A percentile compares a stretch with the other conserved stretches of the same genome.
Conservation (phyloP, 92 coral and sea anemone genomes). For the Epizoanthus scotinus region DNA sequence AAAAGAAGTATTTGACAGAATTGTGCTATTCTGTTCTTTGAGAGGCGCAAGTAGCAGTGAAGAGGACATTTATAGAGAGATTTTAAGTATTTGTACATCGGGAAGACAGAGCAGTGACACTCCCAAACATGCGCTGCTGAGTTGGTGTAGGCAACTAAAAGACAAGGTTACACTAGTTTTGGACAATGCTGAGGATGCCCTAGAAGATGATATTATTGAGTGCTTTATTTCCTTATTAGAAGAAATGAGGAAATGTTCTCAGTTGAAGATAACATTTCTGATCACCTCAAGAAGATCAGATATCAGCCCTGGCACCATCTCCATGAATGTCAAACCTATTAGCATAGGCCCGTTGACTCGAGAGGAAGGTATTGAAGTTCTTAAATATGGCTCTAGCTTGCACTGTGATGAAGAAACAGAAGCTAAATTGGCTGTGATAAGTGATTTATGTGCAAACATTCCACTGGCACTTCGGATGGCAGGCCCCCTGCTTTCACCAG, state of each 20-base stretch:
- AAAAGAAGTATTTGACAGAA: neutral
- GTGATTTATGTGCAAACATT: conserved; percentile 3
- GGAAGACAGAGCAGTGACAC: conserved; percentile 7
- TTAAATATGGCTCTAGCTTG: neutral
- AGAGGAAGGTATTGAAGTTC: conserved; percentile 1
- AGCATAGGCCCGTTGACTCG: neutral
- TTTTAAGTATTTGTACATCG: conserved; percentile 14
- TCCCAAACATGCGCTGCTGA: conserved; percentile 30
- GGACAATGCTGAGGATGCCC: conserved; percentile 48
- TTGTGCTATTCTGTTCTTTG: conserved; percentile 12
- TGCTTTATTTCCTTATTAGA: conserved; percentile 18
- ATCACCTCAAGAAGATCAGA: conserved; percentile 28
- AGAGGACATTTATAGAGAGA: neutral
- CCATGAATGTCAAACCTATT: neutral
- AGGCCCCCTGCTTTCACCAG: neutral
- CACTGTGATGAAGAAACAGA: neutral
- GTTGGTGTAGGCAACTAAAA: conserved; percentile 32
- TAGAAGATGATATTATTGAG: conserved; percentile 21
- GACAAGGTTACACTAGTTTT: conserved; percentile 12
- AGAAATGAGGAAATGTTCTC: conserved; percentile 9
- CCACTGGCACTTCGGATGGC: conserved; percentile 23
- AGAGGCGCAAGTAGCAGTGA: conserved; percentile 17
- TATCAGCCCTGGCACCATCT: neutral
- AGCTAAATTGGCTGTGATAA: neutral
- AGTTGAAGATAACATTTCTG: conserved; percentile 14